Evolutionary conservation across 2,113 vertebrate genomes (phyloP).

Genomic region (Pangasianodon hypophthalmus): DNA sequence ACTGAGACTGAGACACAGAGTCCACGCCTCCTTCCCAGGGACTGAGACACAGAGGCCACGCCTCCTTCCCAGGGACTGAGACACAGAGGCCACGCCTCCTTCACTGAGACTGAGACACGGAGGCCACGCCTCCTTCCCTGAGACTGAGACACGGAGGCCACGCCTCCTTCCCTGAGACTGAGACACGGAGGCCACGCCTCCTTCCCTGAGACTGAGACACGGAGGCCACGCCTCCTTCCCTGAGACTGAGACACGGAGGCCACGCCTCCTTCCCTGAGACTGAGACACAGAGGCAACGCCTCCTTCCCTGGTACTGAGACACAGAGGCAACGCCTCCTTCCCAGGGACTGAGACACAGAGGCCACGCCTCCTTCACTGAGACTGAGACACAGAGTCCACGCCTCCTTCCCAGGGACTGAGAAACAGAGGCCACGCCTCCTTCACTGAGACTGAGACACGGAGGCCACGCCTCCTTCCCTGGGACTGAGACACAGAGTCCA

Average conservation of each 20-base stretch:
- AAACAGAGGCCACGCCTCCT: not conserved
- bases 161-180: not conserved
- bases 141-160: not conserved
- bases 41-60: not conserved
- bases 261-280: not conserved
- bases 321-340: not conserved
- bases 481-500: not conserved
- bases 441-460: too few relatives aligned
- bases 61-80: not conserved
- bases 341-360: not conserved
- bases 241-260: not conserved
- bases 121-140: not conserved
- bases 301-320: not conserved
- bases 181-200: not conserved
- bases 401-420: not conserved
- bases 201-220: not conserved
- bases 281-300: not conserved
- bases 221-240: not conserved
- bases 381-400: not conserved
- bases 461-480: not conserved
- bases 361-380: not conserved
- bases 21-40: not conserved
- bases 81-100: not conserved
- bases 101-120: not conserved
- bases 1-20: not conserved